These are phyloP conservation scores for Apistogramma diplotaenia DNA, from an alignment of 2,113 vertebrate species.

Conservation along the genomic window DNA sequence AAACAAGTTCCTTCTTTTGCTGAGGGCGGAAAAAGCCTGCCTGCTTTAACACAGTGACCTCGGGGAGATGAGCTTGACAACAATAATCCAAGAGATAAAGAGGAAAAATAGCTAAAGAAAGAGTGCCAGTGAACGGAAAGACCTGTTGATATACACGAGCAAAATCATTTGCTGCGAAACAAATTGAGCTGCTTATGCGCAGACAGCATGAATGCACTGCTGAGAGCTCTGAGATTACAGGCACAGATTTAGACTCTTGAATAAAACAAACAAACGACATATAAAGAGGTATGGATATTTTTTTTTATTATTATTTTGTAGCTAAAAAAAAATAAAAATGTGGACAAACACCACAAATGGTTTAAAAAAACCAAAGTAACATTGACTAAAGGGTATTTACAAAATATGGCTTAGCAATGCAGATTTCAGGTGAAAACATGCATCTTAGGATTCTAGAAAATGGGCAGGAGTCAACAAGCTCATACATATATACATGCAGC, in stretches of 20 bases:
- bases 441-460: conserved; percentile 2
- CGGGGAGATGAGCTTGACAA: conserved; percentile 45
- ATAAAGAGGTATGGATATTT: neutral
- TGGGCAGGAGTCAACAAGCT: conserved; percentile 29
- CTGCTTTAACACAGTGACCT: conserved; percentile 61
- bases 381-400: conserved; percentile 23
- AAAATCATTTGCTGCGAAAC: neutral
- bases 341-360: conserved; percentile 36
- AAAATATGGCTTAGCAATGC: conserved; percentile 58
- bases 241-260: neutral
- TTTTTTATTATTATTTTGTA: conserved; percentile 61
- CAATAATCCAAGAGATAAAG: conserved; percentile 40
- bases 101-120: conserved; percentile 12
- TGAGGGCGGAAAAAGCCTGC: conserved; percentile 53
- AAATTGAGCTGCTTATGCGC: neutral
- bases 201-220: neutral
- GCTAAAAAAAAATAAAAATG: conserved; percentile 9
- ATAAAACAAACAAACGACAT: neutral
- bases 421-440: conserved; percentile 21
- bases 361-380: conserved; percentile 43
- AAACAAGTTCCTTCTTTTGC: conserved; percentile 73
- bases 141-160: neutral
- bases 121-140: neutral
- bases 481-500: conserved; percentile 9
- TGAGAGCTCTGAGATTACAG: neutral